Conservation (phyloP, 2,113 vertebrate species). For the Macaca nemestrina region DNA sequence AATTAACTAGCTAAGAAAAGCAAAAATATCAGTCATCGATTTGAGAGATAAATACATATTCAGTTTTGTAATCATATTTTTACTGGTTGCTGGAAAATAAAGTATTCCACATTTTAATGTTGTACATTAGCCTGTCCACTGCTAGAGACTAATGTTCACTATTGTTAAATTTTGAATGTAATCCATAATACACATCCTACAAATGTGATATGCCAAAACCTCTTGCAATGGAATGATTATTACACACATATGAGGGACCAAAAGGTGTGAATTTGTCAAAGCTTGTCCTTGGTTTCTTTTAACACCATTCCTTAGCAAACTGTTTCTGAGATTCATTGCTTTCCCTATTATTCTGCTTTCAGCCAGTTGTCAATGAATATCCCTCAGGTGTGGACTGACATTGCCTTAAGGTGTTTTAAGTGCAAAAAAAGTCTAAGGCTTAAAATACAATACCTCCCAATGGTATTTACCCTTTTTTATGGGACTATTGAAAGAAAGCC, state of each 20-base stretch:
- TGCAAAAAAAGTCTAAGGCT: background rate
- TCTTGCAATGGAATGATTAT: background rate
- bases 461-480: background rate
- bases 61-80: background rate
- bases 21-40: background rate
- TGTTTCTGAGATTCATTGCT: background rate
- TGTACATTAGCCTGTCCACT: background rate
- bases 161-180: background rate
- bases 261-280: background rate
- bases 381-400: background rate
- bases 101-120: background rate
- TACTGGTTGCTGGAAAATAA: background rate
- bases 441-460: conserved; percentile 2
- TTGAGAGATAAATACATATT: background rate
- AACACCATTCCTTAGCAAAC: background rate
- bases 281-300: conserved; percentile 15
- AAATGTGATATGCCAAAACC: background rate
- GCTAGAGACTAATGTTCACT: background rate
- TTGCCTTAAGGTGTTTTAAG: conserved; percentile 10
- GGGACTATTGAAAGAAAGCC: background rate
- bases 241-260: background rate
- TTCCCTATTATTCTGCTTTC: background rate
- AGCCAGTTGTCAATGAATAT: background rate
- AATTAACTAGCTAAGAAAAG: background rate
- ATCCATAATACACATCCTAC: background rate